Evolutionary conservation across 2,797 vertebrate species (phyloP).

Genomic region (Siniperca obscura): DNA sequence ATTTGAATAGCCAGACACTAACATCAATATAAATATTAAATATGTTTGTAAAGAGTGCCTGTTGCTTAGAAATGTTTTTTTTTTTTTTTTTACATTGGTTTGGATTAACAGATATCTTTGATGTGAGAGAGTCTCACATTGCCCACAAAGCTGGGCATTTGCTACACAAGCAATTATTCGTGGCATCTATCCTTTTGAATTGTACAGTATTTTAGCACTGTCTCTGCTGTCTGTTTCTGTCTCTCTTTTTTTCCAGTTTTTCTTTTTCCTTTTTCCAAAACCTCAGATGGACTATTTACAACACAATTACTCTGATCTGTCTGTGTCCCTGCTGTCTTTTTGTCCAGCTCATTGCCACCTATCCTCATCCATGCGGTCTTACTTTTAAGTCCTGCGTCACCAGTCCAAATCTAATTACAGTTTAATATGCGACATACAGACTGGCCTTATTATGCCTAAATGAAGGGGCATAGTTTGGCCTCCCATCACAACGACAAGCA

Average conservation of each 20-base stretch:
- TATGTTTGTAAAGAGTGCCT: not conserved
- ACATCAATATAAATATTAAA: not conserved
- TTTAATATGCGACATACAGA: constrained; percentile 62
- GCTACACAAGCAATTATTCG: not conserved
- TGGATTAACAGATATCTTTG: not conserved
- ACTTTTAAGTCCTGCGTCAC: constrained; percentile 45
- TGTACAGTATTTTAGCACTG: not conserved
- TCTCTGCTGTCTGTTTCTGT: not conserved
- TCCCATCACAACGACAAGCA: constrained; percentile 68
- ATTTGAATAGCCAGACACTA: not conserved
- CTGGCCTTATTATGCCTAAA: constrained; percentile 72
- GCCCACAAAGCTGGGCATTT: not conserved
- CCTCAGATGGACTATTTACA: constrained; percentile 20
- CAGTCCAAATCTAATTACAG: constrained; percentile 72
- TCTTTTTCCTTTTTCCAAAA: constrained; percentile 2
- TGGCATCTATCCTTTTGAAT: not conserved
- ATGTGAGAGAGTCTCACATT: not conserved
- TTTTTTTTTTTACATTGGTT: not conserved
- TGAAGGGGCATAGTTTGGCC: constrained; percentile 69
- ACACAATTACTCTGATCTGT: constrained; percentile 27
- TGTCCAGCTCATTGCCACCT: constrained; percentile 40
- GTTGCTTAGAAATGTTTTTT: not conserved
- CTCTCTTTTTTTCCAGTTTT: not conserved
- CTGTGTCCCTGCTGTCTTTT: constrained; percentile 23
- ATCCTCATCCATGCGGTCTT: constrained; percentile 30